These are phyloP conservation scores for Pleuronectes platessa DNA, from an alignment of 2,113 vertebrate species.

Conservation along the genomic window DNA sequence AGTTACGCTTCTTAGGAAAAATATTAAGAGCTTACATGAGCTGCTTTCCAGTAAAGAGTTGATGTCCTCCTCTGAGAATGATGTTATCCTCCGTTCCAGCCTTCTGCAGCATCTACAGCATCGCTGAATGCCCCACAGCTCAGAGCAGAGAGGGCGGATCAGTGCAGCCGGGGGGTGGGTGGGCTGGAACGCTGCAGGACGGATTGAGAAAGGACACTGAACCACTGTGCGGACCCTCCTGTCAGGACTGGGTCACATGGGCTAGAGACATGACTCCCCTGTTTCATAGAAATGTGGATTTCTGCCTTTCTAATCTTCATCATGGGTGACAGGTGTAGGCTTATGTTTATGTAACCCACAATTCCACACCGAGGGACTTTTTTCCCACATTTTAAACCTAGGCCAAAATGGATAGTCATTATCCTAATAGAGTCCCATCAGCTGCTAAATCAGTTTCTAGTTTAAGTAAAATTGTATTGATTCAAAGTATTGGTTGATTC, in stretches of 20 bases:
- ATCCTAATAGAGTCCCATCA: background rate
- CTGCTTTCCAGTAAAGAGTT: background rate
- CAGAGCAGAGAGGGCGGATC: conserved; percentile 9
- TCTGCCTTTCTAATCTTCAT: conserved; percentile 43
- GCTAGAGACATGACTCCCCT: background rate
- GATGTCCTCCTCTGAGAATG: conserved; percentile 29
- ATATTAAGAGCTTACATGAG: conserved; percentile 28
- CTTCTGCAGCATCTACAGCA: conserved; percentile 58
- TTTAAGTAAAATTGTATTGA: background rate
- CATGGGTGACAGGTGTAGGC: conserved; percentile 34
- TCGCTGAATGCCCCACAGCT: conserved; percentile 2
- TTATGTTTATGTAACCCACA: conserved; percentile 47
- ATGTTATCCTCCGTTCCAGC: conserved; percentile 30
- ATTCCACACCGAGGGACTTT: background rate
- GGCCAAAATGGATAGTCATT: background rate
- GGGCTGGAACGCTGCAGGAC: background rate
- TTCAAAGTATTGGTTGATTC: background rate
- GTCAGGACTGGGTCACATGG: conserved; percentile 37
- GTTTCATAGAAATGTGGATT: conserved; percentile 35
- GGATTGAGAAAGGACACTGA: conserved; percentile 3
- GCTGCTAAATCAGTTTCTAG: background rate
- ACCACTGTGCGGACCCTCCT: conserved; percentile 13
- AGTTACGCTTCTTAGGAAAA: background rate
- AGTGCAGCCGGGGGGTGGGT: background rate
- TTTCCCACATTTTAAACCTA: conserved; percentile 20